These are phyloP conservation scores for Cariama cristata DNA, from an alignment of 2,113 vertebrate species.

Conservation along the genomic window DNA sequence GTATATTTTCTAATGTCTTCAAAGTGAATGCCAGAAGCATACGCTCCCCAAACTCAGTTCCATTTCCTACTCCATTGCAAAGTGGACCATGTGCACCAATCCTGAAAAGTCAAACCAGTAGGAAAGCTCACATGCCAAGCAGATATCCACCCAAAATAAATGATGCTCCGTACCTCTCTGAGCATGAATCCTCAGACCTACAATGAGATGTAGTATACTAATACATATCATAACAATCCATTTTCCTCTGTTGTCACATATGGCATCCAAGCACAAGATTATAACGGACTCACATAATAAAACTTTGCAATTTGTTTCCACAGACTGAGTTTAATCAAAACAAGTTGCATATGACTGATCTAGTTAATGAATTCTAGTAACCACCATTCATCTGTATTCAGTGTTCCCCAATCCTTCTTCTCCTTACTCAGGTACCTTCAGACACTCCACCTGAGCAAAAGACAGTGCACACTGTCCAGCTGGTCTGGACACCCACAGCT, in stretches of 20 bases:
- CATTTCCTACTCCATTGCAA: background rate
- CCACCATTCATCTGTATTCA: background rate
- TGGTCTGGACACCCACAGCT: background rate
- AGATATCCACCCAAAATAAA: background rate
- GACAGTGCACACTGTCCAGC: background rate
- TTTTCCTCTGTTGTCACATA: background rate
- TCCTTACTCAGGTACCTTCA: background rate
- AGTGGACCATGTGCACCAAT: background rate
- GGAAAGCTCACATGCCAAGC: background rate
- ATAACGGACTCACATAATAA: rapidly evolving
- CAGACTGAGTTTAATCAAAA: background rate
- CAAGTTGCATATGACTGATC: background rate
- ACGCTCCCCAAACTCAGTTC: background rate
- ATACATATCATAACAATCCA: background rate
- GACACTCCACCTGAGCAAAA: background rate
- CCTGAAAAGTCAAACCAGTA: background rate
- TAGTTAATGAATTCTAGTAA: background rate
- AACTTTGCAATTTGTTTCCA: background rate
- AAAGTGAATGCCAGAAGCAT: background rate
- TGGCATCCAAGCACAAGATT: background rate
- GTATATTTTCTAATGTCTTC: background rate
- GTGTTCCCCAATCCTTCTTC: background rate
- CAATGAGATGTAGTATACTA: background rate
- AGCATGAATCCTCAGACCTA: background rate
- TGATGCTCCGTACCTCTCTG: background rate